A percentile compares a stretch with the other conserved stretches of the same genome.
These are phyloP conservation scores for Hydropsyche betteni DNA, from an alignment of 2,888 invertebrate genomes.

Conservation along the genomic window DNA sequence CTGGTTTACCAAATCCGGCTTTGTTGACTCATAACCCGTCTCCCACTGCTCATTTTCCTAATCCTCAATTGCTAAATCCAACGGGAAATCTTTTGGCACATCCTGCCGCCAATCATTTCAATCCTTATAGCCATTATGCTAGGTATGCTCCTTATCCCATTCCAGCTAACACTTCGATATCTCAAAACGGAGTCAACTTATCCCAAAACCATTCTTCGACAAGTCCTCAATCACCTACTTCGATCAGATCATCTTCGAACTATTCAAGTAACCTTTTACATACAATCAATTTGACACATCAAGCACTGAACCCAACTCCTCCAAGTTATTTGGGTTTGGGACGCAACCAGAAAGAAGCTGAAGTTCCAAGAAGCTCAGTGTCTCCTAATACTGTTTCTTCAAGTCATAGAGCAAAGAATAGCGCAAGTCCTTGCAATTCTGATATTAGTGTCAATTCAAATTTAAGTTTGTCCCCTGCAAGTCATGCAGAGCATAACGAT, in stretches of 20 bases:
- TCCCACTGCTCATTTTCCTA: conserved; percentile 63
- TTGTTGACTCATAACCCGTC: conserved; percentile 65
- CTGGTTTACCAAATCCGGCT: conserved; percentile 65
- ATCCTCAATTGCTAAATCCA: conserved; percentile 67
- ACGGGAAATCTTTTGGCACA: conserved; percentile 58
- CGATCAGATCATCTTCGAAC: conserved; percentile 52
- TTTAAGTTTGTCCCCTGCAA: conserved; percentile 53
- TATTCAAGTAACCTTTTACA: conserved; percentile 54
- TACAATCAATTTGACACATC: conserved; percentile 47
- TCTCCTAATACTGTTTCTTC: conserved; percentile 53
- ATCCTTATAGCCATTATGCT: conserved; percentile 66
- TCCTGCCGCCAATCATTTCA: conserved; percentile 67
- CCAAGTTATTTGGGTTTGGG: conserved; percentile 41
- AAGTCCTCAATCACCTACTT: conserved; percentile 55
- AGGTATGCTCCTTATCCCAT: conserved; percentile 65
- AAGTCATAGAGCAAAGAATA: conserved; percentile 54
- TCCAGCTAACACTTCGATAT: conserved; percentile 59
- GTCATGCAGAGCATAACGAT: conserved; percentile 45
- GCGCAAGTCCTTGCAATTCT: conserved; percentile 53
- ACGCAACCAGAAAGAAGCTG: conserved; percentile 39
- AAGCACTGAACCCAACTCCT: conserved; percentile 42
- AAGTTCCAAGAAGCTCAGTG: conserved; percentile 53
- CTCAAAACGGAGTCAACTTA: conserved; percentile 64
- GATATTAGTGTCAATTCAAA: conserved; percentile 54
- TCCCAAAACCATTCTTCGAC: conserved; percentile 58